Conservation (phyloP, 1,140 invertebrate genomes). For the Reticulitermes speratus region DNA sequence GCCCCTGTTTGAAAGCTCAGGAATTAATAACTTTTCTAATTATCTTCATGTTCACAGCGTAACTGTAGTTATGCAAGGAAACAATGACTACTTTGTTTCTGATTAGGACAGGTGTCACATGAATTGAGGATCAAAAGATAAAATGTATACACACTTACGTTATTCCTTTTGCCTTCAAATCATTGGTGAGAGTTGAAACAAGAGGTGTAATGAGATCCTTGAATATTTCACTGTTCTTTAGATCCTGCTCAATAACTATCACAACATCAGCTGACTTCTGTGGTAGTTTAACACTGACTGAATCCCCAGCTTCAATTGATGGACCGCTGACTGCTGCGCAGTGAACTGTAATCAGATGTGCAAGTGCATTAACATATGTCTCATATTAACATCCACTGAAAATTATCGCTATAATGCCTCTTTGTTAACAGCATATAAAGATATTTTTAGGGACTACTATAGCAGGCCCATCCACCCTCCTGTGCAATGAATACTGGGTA, state of each 20-base stretch:
- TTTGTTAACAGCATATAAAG: not conserved
- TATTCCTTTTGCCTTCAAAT: constrained; percentile 57
- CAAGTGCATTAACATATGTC: not conserved
- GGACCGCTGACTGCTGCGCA: constrained; percentile 55
- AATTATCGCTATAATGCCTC: not conserved
- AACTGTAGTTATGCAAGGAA: too few relatives aligned
- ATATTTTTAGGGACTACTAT: not conserved
- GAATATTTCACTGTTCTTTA: constrained; percentile 50
- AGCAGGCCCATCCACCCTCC: too few relatives aligned
- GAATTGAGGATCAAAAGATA: too few relatives aligned
- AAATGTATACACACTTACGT: constrained; percentile 48
- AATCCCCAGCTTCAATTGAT: constrained; percentile 54
- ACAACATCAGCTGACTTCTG: constrained; percentile 71
- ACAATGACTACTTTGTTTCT: too few relatives aligned
- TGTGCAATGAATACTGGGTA: too few relatives aligned
- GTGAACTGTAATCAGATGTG: constrained; percentile 43
- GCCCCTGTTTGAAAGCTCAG: too few relatives aligned
- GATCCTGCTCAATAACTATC: constrained; percentile 63
- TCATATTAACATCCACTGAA: not conserved
- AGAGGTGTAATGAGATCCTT: constrained; percentile 50
- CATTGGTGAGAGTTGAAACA: constrained; percentile 48
- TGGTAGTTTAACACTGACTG: constrained; percentile 60
- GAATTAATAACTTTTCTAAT: too few relatives aligned
- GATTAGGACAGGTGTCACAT: too few relatives aligned
- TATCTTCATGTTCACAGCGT: too few relatives aligned